Percentiles rank a stretch among this genome's conserved stretches.
phyloP scores from a whole-genome alignment of 2,113 vertebrate species.

The Campylomormyrus numenius region DNA sequence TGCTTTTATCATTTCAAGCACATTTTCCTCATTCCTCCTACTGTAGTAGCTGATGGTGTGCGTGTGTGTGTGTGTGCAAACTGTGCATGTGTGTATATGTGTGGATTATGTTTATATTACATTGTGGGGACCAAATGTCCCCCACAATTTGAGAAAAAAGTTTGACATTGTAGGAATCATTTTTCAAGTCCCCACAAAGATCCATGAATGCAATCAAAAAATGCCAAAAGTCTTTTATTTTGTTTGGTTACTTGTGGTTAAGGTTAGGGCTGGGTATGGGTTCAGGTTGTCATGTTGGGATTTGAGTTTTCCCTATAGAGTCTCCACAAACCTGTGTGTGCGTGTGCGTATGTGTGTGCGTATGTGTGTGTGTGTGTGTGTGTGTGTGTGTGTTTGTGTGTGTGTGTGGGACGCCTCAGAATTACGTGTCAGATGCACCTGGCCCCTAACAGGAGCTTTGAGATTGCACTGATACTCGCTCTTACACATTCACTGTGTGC shows the following conservation, averaged over 20 bases:
- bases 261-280: too few relatives aligned
- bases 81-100: slow-evolving; percentile 1
- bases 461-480: neutral
- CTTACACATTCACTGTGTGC: neutral
- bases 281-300: too few relatives aligned
- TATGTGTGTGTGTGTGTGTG: neutral
- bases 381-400: neutral
- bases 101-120: too few relatives aligned
- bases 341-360: neutral
- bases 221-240: too few relatives aligned
- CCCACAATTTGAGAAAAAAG: too few relatives aligned
- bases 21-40: slow-evolving; percentile 17
- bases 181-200: too few relatives aligned
- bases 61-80: slow-evolving; percentile 5
- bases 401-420: neutral
- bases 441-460: neutral
- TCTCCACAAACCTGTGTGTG: neutral
- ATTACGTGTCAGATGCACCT: neutral
- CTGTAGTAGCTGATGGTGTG: slow-evolving; percentile 15
- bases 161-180: too few relatives aligned
- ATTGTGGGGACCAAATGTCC: too few relatives aligned
- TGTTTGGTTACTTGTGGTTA: too few relatives aligned
- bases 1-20: slow-evolving; percentile 54
- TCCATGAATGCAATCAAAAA: too few relatives aligned
- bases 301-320: too few relatives aligned